Evolutionary conservation across 2,113 vertebrate genomes (phyloP).

Genomic region (Hemibagrus wyckioides): DNA sequence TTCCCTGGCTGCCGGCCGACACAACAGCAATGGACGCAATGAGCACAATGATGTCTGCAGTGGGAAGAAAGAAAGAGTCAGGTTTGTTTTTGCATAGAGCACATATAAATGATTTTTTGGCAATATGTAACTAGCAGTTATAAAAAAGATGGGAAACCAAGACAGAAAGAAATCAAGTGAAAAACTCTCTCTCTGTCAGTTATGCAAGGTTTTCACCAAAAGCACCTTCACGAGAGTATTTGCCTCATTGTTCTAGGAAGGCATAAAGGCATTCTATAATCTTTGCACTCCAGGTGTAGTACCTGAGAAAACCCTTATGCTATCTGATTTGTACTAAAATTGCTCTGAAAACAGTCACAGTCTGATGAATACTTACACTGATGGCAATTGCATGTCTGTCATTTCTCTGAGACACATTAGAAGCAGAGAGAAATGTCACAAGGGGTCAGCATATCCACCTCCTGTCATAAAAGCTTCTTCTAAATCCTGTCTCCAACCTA

Average conservation of each 20-base stretch:
- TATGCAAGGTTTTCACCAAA: background rate
- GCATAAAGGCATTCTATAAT: background rate
- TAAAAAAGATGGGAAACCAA: background rate
- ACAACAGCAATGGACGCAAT: conserved; percentile 98
- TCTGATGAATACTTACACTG: conserved; percentile 8
- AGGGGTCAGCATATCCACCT: conserved; percentile 34
- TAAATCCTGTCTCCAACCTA: background rate
- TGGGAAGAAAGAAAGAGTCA: background rate
- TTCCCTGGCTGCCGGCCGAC: conserved; percentile 98
- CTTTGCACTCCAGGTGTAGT: background rate
- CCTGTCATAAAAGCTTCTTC: conserved; percentile 42
- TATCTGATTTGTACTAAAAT: background rate
- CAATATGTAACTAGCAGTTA: background rate
- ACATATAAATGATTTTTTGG: background rate
- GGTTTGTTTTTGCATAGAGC: background rate
- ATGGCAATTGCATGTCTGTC: conserved; percentile 28
- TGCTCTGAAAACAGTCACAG: conserved; percentile 31
- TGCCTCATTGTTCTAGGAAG: background rate
- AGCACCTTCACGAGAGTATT: background rate
- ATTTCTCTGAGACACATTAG: conserved; percentile 23
- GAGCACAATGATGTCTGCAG: conserved; percentile 96
- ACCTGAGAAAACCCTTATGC: background rate
- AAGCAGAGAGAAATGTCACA: conserved; percentile 33
- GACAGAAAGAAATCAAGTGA: background rate
- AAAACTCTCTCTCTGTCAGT: background rate